Evolutionary conservation across 2,797 vertebrate species (phyloP), one percentile per base, ranked within the genome.

Genomic region (Pagetopsis macropterus): DNA sequence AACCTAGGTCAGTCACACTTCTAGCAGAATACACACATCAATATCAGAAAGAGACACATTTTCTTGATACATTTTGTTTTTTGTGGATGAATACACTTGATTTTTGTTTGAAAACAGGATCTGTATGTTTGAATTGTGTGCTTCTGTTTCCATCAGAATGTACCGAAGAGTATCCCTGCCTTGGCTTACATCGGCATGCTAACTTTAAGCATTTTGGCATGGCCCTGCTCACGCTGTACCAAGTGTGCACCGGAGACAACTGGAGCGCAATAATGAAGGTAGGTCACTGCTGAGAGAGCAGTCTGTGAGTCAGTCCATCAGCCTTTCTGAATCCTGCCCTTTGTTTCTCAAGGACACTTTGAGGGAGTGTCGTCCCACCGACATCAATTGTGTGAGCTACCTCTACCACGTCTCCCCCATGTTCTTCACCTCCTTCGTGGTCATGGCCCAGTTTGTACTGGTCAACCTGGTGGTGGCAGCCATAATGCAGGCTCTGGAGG

Each of bases 1-100:
- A 96, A 95, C 82, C 90, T 97, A 0, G 96, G 97, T 97, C 91
- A 97, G 96, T 94, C 40, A 43, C 27, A 23, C 31, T 13, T 11
- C 57, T 17, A 55, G n/a, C 50, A 68, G 23, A 48, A 65, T 41
- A 46, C 46, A 54, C 59, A 65, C 50, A 54, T 8, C 33, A 37
- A 7, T 37, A 37, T 37, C 7, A 27, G 27, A 37, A 37, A 9
- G 33, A 37, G 2, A 37, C 33, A 37, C 33, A 37, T 37, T 37
- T 37, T 37, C 33, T 37, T 37, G 33, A 37, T 37, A 27, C 23
- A 27, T 27, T 27, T 27, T 27, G 4, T 27, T 27, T 27, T 4
- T 27, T 40, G 33, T 10, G 12, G 17, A 21, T 43, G 6, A 43
- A 59, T 23, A 4, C 15, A 4, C 31, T 37, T 56, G 54, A 11